These are phyloP conservation scores for Eupithecia subfuscata DNA, from an alignment of 2,888 invertebrate genomes.

Conservation along the genomic window DNA sequence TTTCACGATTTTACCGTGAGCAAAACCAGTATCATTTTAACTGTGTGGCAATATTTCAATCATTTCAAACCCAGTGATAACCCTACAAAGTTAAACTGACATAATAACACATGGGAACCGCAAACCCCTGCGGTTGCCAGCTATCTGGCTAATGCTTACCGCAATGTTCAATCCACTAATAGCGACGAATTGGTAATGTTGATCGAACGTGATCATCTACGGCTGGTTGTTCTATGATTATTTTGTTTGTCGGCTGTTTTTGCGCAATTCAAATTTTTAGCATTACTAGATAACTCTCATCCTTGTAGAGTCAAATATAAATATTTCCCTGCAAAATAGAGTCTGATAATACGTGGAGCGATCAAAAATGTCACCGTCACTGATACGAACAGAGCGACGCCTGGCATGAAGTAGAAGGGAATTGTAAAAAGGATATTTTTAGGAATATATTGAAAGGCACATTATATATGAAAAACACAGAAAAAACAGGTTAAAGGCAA, in stretches of 20 bases:
- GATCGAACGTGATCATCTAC: neutral
- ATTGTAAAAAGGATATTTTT: no score
- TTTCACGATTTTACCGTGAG: neutral
- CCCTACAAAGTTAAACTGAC: neutral
- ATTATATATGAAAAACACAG: no score
- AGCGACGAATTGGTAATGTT: neutral
- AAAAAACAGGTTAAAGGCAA: no score
- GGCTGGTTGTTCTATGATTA: neutral
- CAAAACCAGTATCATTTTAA: neutral
- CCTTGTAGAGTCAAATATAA: no score
- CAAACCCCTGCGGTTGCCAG: neutral
- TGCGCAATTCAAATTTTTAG: neutral
- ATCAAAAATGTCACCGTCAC: no score
- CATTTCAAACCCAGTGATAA: neutral
- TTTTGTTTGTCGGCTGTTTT: neutral
- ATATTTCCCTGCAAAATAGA: no score
- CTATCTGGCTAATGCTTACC: neutral
- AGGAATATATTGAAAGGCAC: no score
- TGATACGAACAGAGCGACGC: no score
- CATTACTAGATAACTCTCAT: no score
- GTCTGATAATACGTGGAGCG: no score
- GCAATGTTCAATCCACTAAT: conserved; percentile 4
- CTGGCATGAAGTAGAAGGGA: no score
- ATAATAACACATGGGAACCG: neutral
- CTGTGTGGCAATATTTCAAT: neutral